Conservation (phyloP, 2,797 vertebrate species). For the Taeniopygia guttata region DNA sequence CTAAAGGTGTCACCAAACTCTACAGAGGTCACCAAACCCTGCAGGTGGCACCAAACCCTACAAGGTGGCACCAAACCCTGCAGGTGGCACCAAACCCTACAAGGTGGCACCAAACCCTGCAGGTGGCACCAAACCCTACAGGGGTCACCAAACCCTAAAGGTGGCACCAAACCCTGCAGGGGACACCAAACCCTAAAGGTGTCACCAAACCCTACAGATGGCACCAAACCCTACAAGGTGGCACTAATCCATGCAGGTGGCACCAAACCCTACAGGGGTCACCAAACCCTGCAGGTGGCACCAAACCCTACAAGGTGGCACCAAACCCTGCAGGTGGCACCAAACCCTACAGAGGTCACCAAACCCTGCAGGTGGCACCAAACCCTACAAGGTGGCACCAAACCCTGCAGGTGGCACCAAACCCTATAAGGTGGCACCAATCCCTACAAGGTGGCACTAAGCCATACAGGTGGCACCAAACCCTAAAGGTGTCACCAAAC, state of each 20-base stretch:
- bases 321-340: rapidly evolving
- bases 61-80: no score
- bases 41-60: not conserved
- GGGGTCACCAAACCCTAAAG: not conserved
- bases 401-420: not conserved
- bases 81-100: rapidly evolving
- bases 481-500: no score
- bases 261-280: rapidly evolving
- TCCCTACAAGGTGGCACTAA: rapidly evolving
- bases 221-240: rapidly evolving
- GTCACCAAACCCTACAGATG: rapidly evolving
- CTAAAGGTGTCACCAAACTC: rapidly evolving
- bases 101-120: rapidly evolving
- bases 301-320: rapidly evolving
- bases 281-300: rapidly evolving
- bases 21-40: not conserved
- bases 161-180: rapidly evolving
- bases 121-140: rapidly evolving
- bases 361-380: rapidly evolving
- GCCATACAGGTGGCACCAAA: not conserved
- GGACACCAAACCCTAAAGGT: not conserved
- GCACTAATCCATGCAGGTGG: rapidly evolving
- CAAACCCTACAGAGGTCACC: not conserved
- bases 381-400: not conserved
- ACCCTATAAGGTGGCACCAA: rapidly evolving